Evolutionary conservation across 2,888 invertebrate genomes (phyloP), one percentile per base, ranked within the genome.

Genomic region (Epinotia brunnichana): DNA sequence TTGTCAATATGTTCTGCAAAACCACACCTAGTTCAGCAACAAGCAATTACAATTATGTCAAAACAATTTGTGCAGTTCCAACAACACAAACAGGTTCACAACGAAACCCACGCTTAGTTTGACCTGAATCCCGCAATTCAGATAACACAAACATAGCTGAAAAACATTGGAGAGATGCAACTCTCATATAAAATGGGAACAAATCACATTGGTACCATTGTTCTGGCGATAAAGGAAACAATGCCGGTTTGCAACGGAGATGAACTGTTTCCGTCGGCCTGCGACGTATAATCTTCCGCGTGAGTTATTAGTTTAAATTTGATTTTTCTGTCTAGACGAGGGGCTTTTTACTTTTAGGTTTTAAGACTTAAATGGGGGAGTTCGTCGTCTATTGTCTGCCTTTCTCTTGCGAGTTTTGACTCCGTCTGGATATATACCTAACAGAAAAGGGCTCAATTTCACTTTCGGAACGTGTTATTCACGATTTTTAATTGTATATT

Each of bases 231-330:
- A 21, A 39, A 29, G 79, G 81, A 81, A 85, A 83, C 81, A 79
- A 84, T 84, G 51, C 41, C 51, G 69, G 83, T 78, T 77, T 67
- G 77, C 70, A 69, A 69, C 78, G 82, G 81, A 83, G 78, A 85
- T 82, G 82, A 82, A 81, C 61, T 48, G 78, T 78, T 82, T 84
- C 84, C 85, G 80, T 70, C 75, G 74, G 63, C 70, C 74, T 48
- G 75, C 60, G 60, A 56, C 39, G 17, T 24, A 67, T 17, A 54
- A 54, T 51, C 35, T 57, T 59, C 64, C 59, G 64, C 63, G 24
- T 70, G 51, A 41, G 53, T 66, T 66, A 54, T 66, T 71, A 54
- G 29, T 60, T 53, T 29, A n/a, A 70, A 35, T 54, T 64, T 39
- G 15, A 41, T 53, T 41, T 59, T 53, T 66, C 66, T 60, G 66